Evolutionary conservation across 2,797 vertebrate genomes (phyloP), one percentile per base, ranked within the genome.

Genomic region (Myotis daubentonii): DNA sequence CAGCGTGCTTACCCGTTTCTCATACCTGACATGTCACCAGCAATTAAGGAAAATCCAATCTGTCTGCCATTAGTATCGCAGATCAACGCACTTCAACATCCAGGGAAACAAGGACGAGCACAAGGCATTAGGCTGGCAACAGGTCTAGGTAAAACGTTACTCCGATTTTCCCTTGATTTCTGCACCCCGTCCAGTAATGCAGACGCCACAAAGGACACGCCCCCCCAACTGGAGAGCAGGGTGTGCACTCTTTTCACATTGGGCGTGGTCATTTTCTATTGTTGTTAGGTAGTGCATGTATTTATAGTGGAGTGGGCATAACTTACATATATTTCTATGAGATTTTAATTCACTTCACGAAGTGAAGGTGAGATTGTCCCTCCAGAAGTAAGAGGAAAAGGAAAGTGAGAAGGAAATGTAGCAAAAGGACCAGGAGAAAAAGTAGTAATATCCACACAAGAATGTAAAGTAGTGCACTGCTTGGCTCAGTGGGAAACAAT

Each of bases 341-440:
- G 12, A 70, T 89, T 94, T 70, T 85, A 93, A 82, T 28, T n/a
- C 65, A 81, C 72, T 75, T 75, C 10, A 44, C 75, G 15, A 70
- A 79, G 8, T 68, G 20, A 88, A 91, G 57, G 53, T 51, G 89
- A 90, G 30, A 79, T 82, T 36, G 12, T 74, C 74, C 33, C 41
- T 66, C 55, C 7, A 76, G 10, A 74, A 71, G 9, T n/a, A 89
- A 94, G n/a, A 51, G 2, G 2, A 68, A 38, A 79, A 71, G 8
- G 41, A 76, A 71, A 38, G 1, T 51, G 9, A 85, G 28, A 68
- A 60, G 22, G 9, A 38, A 89, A 5, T 2, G 0, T 3, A 25
- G 38, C 10, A 15, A 41, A 70, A 91, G 11, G 25, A 22, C 6
- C 33, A 22, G 3, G 23, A 17, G 6, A 23, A 79, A 88, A 25